Evolutionary conservation across 2,797 vertebrate genomes (phyloP).

Genomic region (Eospalax fontanierii): DNA sequence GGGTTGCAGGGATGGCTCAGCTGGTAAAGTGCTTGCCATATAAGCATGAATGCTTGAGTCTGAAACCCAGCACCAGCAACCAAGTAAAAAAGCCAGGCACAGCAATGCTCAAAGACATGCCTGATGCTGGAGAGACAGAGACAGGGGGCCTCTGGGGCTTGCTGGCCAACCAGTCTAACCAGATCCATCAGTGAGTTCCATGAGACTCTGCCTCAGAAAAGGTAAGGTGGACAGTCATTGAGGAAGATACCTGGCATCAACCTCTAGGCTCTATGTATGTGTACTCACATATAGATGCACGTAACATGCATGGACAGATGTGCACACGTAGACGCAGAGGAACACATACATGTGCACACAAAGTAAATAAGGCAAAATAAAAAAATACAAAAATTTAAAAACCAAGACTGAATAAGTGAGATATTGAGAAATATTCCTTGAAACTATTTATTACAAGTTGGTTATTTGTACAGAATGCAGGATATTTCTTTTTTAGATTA

Average conservation of each 20-base stretch:
- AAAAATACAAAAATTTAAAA: not conserved
- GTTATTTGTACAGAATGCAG: conserved; percentile 35
- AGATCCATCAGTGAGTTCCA: not conserved
- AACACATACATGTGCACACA: not conserved
- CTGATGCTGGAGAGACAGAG: not conserved
- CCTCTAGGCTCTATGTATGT: not conserved
- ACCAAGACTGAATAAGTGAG: not conserved
- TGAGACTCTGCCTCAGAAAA: not conserved
- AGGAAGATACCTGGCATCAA: not conserved
- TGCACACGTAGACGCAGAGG: not conserved
- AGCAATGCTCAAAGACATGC: not conserved
- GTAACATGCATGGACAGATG: not conserved
- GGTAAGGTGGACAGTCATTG: not conserved
- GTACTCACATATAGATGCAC: not conserved
- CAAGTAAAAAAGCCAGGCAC: not conserved
- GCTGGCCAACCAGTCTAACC: not conserved
- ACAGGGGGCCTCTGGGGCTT: not conserved
- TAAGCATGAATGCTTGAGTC: not conserved
- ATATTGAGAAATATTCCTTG: not conserved
- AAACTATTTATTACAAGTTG: not conserved
- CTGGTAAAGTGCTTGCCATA: not conserved
- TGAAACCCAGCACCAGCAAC: not conserved
- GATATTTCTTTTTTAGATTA: not conserved
- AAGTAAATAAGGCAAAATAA: not conserved
- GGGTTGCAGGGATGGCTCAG: not conserved